Evolutionary conservation across 1,140 invertebrate genomes (phyloP), one percentile per base, ranked within the genome.

Genomic region (Steinernema feltiae): DNA sequence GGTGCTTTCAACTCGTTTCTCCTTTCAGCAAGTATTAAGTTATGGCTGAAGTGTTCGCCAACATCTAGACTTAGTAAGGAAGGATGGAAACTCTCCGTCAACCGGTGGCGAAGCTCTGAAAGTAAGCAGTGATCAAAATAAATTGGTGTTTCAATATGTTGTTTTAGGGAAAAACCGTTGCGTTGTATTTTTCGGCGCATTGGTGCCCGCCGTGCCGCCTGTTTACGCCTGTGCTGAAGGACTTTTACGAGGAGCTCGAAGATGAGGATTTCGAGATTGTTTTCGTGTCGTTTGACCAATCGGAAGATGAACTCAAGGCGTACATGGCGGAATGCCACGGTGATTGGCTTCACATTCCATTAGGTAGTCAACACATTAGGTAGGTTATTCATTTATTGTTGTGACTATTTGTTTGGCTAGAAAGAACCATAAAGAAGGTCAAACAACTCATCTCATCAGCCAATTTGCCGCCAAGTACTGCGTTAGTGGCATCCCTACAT

Each of bases 401-500:
- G 21, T 12, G 17, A 69, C 21, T 69, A 24, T 30, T 69, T 69
- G 3, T 27, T n/a, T n/a, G n/a, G n/a, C n/a, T n/a, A n/a, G n/a
- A 69, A 17, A 7, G 41, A 12, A n/a, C n/a, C 41, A 46, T 46
- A n/a, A 46, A 12, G 41, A 46, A 7, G 41, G 7, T 46, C n/a
- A n/a, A n/a, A 46, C n/a, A n/a, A 7, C 41, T 46, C n/a, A n/a
- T 46, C 7, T n/a, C 41, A 46, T 46, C 69, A 83, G 82, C 18
- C 75, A 83, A 32, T 86, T 93, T 48, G 90, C 90, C 1, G 89
- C 91, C 69, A 90, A 90, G 81, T 92, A 91, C 86, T 89, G 90
- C 79, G 91, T 92, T 72, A 90, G 91, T 74, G 90, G 90, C 1
- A 92, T 91, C 35, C 92, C 92, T 24, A 91, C 90, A 17, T 87